Conservation (phyloP, 2,888 invertebrate genomes). For the Tetramorium bicarinatum region DNA sequence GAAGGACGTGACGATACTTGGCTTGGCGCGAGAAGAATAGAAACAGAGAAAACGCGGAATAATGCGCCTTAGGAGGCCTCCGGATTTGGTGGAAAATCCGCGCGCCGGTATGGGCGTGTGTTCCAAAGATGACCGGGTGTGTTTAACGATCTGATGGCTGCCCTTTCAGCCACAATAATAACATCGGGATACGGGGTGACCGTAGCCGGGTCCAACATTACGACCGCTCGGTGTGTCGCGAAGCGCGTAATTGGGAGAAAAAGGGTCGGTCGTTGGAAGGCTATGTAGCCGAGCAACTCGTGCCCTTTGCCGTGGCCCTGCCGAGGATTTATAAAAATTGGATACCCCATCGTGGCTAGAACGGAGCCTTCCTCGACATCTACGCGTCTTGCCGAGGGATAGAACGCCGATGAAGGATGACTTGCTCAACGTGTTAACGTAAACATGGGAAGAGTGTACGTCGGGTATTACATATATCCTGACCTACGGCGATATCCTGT, state of each 20-base stretch:
- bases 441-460: constrained; percentile 12
- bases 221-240: constrained; percentile 15
- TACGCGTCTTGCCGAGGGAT: constrained; percentile 11
- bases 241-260: constrained; percentile 33
- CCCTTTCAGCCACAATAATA: constrained; percentile 48
- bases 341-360: constrained; percentile 13
- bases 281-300: not conserved
- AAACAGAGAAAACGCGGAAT: constrained; percentile 1
- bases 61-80: constrained; percentile 44
- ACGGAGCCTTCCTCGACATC: not conserved
- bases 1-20: constrained; percentile 25
- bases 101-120: too few relatives aligned
- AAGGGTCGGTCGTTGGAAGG: constrained; percentile 15
- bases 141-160: constrained; percentile 32
- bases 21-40: constrained; percentile 25
- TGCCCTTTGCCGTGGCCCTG: not conserved
- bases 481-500: not conserved
- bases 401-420: constrained; percentile 5
- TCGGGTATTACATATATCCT: not conserved
- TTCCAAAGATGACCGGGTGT: constrained; percentile 34
- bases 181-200: constrained; percentile 57
- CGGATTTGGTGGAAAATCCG: constrained; percentile 10
- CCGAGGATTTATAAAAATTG: constrained; percentile 40
- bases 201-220: constrained; percentile 23
- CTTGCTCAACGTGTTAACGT: constrained; percentile 34